Evolutionary conservation across 2,797 vertebrate genomes (phyloP), one percentile per base, ranked within the genome.

Genomic region (Lagocephalus sceleratus): DNA sequence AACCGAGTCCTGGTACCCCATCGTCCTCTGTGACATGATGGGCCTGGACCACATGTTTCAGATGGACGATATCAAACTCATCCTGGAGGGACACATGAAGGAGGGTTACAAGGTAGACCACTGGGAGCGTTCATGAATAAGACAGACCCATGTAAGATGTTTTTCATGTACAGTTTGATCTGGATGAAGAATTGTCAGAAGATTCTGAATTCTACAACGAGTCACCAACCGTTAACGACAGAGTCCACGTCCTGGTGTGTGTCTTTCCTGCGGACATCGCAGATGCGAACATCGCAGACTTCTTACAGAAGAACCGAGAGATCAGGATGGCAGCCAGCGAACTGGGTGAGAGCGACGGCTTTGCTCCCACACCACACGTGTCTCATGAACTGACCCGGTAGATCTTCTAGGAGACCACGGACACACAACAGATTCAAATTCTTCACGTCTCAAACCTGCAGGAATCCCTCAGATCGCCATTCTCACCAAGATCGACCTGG

Each of bases 1-100:
- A 35, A 12, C 6, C 32, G 16, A 1, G 3, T 2, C 1, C 50
- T 7, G 5, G 12, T 63, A 43, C n/a, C 54, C 58, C 10, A 62
- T 73, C 2, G 25, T 73, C 50, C 54, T 65, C 57, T 61, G 35
- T 29, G 61, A 68, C 43, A 48, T 41, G 38, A 62, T 52, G 57
- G 61, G 66, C 5, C 20, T 38, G 29, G 32, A 39, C 1, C 3
- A 45, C 5, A 11, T 14, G 12, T 14, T 51, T 15, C 15, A 2
- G 1, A 50, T 26, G n/a, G 11, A 58, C 0, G 54, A 73, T 2
- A 0, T 73, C 42, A 54, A 40, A 15, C 41, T 54, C 50, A 54
- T 26, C 9, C 2, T 68, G 5, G 20, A 1, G 2, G 71, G 71
- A 12, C 54, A 59, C 2, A 2, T 66, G 16, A 60, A 47, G 15